phyloP scores from a whole-genome alignment of 2,113 vertebrate genomes.

The Plotosus lineatus region DNA sequence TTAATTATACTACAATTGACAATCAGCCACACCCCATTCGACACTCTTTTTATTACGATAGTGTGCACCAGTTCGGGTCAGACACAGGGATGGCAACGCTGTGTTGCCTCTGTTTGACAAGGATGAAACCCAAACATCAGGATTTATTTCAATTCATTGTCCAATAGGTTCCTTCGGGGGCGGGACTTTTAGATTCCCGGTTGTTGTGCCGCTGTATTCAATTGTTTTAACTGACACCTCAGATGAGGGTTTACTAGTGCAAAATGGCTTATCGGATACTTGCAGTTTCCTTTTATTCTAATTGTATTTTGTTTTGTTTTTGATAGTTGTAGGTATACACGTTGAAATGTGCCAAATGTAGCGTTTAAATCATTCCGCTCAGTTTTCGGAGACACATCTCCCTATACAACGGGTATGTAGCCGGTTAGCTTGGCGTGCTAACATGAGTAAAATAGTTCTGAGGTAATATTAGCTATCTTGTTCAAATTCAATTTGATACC shows the following conservation, averaged over 20 bases:
- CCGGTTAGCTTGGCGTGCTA: conserved; percentile 16
- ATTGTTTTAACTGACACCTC: conserved; percentile 39
- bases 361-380: conserved; percentile 7
- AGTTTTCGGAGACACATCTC: background rate
- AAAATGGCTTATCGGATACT: background rate
- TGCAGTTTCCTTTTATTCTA: background rate
- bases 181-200: conserved; percentile 75
- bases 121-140: conserved; percentile 1
- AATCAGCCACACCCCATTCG: too few species aligned
- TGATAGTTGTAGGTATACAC: background rate
- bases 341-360: conserved; percentile 18
- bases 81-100: background rate
- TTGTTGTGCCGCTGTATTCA: conserved; percentile 66
- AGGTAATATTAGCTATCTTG: background rate
- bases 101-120: conserved; percentile 20
- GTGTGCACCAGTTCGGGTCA: conserved; percentile 21
- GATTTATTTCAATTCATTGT: background rate
- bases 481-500: background rate
- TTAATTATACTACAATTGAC: background rate
- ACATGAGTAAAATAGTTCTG: background rate
- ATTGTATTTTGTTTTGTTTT: background rate
- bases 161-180: conserved; percentile 51
- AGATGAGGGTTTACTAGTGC: background rate
- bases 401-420: conserved; percentile 45
- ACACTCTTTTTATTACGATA: background rate